Conservation (phyloP, 1,140 invertebrate genomes). For the Macrosteles quadrilineatus region DNA sequence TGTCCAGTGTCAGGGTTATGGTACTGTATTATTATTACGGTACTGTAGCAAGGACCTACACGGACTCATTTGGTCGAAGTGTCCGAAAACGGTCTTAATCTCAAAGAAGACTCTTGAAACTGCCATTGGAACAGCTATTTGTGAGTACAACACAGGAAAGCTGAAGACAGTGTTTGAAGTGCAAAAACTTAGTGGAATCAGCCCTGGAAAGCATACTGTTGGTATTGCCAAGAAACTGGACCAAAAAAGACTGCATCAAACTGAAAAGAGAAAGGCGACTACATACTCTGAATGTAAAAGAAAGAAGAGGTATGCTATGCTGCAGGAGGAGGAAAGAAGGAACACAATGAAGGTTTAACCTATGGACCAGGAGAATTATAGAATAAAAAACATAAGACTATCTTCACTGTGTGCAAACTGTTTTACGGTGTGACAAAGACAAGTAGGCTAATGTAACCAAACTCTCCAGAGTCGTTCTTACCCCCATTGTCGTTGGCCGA, state of each 20-base stretch:
- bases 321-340: neutral
- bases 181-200: neutral
- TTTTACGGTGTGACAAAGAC: too few species aligned
- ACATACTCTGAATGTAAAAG: neutral
- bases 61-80: neutral
- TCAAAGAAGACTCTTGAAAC: neutral
- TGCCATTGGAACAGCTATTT: neutral
- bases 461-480: too few species aligned
- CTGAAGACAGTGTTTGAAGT: neutral
- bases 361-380: too few species aligned
- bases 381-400: too few species aligned
- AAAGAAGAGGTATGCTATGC: neutral
- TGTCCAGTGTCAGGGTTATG: too few species aligned
- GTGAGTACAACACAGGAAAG: constrained; percentile 1
- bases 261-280: neutral
- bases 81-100: neutral
- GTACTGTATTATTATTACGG: too few species aligned
- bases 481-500: too few species aligned
- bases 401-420: too few species aligned
- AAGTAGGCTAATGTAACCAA: too few species aligned
- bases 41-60: neutral
- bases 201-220: neutral
- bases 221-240: neutral
- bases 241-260: neutral
- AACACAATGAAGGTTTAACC: too few species aligned